Conservation (phyloP, 2,888 invertebrate genomes). For the Acronicta leporina region DNA sequence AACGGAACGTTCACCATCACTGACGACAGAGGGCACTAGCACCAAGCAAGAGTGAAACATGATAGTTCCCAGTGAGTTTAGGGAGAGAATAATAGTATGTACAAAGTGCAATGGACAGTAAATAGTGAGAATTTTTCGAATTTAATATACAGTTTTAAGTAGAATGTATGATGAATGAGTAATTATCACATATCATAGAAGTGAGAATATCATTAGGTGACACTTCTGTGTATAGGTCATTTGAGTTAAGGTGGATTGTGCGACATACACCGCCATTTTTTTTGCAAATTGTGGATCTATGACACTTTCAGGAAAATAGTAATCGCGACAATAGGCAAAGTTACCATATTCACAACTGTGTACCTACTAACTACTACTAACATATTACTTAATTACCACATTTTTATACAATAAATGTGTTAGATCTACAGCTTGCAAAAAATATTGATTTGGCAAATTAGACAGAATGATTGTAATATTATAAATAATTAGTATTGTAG, state of each 20-base stretch:
- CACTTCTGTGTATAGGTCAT: conserved; percentile 24
- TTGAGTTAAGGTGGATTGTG: conserved; percentile 14
- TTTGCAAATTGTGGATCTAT: too few relatives aligned
- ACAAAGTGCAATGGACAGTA: conserved; percentile 50
- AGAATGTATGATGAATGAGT: conserved; percentile 33
- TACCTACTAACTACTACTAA: too few relatives aligned
- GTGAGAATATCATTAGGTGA: conserved; percentile 6
- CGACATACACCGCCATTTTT: too few relatives aligned
- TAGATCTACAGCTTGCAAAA: too few relatives aligned
- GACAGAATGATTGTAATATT: too few relatives aligned
- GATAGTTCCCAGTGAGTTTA: conserved; percentile 34
- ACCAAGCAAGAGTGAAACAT: conserved; percentile 9
- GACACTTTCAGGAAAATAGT: too few relatives aligned
- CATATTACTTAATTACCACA: too few relatives aligned
- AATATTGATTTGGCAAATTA: too few relatives aligned
- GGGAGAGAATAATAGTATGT: conserved; percentile 35
- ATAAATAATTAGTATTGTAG: conserved; percentile 25
- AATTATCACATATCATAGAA: conserved; percentile 35
- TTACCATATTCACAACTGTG: too few relatives aligned
- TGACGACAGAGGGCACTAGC: conserved; percentile 82
- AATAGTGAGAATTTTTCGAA: conserved; percentile 68
- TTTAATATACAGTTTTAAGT: conserved; percentile 57
- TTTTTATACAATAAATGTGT: too few relatives aligned
- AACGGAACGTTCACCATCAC: conserved; percentile 81
- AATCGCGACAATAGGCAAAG: too few relatives aligned